A percentile compares a stretch with the other conserved stretches of the same genome.
Conservation (phyloP, 53 echinoderm and acorn worm genomes). For the Echinarachnius parma region DNA sequence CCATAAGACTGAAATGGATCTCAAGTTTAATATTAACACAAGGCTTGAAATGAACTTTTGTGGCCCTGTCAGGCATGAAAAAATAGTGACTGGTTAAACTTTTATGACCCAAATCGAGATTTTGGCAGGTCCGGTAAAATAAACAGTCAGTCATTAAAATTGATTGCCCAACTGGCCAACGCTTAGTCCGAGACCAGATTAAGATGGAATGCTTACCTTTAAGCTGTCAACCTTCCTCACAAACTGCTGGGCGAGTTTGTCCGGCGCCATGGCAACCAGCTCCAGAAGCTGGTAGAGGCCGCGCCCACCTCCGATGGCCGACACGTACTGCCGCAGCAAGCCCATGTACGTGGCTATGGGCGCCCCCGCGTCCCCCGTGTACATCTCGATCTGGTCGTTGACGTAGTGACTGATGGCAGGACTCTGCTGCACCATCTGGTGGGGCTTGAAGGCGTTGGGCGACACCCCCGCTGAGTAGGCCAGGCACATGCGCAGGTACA, state of each 20-base stretch:
- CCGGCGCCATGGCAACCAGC: constrained; percentile 60
- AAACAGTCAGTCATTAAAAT: no score
- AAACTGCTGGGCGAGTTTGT: constrained; percentile 61
- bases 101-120: no score
- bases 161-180: no score
- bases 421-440: constrained; percentile 57
- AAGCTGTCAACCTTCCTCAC: constrained; percentile 56
- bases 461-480: constrained; percentile 60
- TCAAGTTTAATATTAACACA: no score
- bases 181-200: no score
- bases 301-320: constrained; percentile 56
- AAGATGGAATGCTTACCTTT: constrained; percentile 43
- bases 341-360: constrained; percentile 53
- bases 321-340: constrained; percentile 60
- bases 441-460: constrained; percentile 45
- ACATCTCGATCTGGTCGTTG: constrained; percentile 29
- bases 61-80: no score
- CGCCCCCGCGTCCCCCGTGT: constrained; percentile 32
- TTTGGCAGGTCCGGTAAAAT: no score
- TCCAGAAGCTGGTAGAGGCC: constrained; percentile 64
- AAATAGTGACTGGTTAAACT: no score
- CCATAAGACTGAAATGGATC: no score
- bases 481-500: constrained; percentile 61
- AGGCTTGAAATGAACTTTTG: no score
- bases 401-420: constrained; percentile 53